Evolutionary conservation across 2,113 vertebrate species (phyloP), one percentile per base, ranked within the genome.

Genomic region (Pseudopipra pipra): DNA sequence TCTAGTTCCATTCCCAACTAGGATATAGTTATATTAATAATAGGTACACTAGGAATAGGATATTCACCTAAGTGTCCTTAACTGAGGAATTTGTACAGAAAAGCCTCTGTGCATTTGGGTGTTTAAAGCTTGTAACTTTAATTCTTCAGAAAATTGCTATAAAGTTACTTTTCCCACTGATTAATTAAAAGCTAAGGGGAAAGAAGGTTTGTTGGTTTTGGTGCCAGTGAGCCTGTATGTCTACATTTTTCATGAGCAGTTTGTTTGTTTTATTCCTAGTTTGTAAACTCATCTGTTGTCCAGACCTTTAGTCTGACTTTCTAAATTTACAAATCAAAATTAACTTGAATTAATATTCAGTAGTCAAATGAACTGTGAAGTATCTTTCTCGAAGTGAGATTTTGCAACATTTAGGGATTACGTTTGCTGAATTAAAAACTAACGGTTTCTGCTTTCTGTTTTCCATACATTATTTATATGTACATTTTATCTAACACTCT

Each of bases 111-210:
- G 51, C 52, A 17, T 83, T 49, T 25, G 9, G n/a, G n/a, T 41
- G 21, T 66, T 73, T 58, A 77, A 92, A 66, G 49, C 17, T 91
- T 62, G 23, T 24, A 68, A 62, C 6, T 63, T 49, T 9, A 72
- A 44, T 47, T 49, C 41, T 65, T 85, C 17, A 68, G 54, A 30
- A 92, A 63, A 35, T 24, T 25, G 1, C 11, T 58, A 5, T 12
- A 14, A 79, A 70, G 54, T 56, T 11, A 35, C 7, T 58, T 85
- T 76, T 92, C 37, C 11, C 39, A 47, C 19, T 35, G 16, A 22
- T 44, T 41, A 74, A 74, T 86, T 62, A 87, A 92, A 95, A 96
- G 41, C 49, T 84, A 72, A 93, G 54, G 85, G 74, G 76, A 89
- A 65, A 52, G 63, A 30, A 66, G 21, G 30, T 52, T 90, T 70